Conservation (phyloP, 2,888 invertebrate genomes). For the Amphipyra berbera region DNA sequence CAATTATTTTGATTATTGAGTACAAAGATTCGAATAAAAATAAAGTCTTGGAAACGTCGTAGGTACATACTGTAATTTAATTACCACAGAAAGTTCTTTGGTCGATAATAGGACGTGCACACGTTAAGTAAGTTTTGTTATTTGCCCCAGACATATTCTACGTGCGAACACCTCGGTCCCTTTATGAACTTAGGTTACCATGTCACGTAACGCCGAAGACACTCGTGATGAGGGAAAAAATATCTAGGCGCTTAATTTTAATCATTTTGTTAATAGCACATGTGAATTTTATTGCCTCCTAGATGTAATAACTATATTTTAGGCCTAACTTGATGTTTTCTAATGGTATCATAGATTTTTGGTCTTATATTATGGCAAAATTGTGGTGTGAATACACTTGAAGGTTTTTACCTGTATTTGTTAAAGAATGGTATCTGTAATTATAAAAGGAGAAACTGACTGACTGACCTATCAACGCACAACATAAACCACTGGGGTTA, state of each 20-base stretch:
- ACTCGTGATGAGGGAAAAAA: slow-evolving; percentile 65
- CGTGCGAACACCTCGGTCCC: slow-evolving; percentile 63
- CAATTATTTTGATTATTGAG: slow-evolving; percentile 29
- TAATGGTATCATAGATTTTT: too few relatives aligned
- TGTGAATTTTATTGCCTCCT: neutral
- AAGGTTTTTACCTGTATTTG: too few relatives aligned
- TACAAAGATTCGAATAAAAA: slow-evolving; percentile 20
- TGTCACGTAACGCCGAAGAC: slow-evolving; percentile 71
- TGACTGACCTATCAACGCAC: too few relatives aligned
- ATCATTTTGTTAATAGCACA: slow-evolving; percentile 40
- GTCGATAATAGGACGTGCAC: slow-evolving; percentile 41
- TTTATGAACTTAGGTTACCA: slow-evolving; percentile 73
- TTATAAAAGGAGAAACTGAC: too few relatives aligned
- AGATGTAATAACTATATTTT: neutral
- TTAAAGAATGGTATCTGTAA: too few relatives aligned
- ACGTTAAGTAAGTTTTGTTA: slow-evolving; percentile 62
- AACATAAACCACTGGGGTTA: too few relatives aligned
- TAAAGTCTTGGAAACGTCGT: slow-evolving; percentile 10
- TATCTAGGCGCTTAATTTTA: slow-evolving; percentile 48
- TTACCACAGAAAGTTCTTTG: slow-evolving; percentile 41
- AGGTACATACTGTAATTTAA: slow-evolving; percentile 34
- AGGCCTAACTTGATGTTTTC: too few relatives aligned
- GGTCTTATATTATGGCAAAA: too few relatives aligned
- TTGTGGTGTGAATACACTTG: too few relatives aligned
- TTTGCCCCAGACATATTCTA: slow-evolving; percentile 59